These are phyloP conservation scores for Dasyornis broadbenti DNA, from an alignment of 2,113 vertebrate genomes.

Conservation along the genomic window DNA sequence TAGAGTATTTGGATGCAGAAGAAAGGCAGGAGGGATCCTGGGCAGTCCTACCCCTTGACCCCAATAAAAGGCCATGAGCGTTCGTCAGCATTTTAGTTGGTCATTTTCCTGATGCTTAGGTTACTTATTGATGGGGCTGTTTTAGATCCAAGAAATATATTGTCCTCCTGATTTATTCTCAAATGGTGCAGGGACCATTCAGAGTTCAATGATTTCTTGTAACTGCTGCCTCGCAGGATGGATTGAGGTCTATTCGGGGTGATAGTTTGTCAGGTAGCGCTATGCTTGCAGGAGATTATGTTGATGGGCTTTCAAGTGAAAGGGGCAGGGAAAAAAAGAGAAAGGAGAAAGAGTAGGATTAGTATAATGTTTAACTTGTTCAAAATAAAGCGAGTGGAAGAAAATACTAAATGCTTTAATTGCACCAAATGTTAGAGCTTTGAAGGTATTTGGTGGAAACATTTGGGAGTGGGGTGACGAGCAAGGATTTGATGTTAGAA, in stretches of 20 bases:
- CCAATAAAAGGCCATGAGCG: slow-evolving; percentile 41
- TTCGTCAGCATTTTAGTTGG: slow-evolving; percentile 53
- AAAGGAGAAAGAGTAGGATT: slow-evolving; percentile 39
- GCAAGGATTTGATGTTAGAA: background rate
- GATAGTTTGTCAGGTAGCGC: background rate
- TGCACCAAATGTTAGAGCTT: background rate
- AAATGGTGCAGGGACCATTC: slow-evolving; percentile 12
- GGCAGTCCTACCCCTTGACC: slow-evolving; percentile 52
- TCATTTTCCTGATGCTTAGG: slow-evolving; percentile 59
- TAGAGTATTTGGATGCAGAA: slow-evolving; percentile 10
- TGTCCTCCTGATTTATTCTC: slow-evolving; percentile 61
- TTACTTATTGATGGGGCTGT: slow-evolving; percentile 59
- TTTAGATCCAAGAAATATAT: slow-evolving; percentile 61
- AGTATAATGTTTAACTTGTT: slow-evolving; percentile 59
- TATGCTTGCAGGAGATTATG: slow-evolving; percentile 51
- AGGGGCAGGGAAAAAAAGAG: slow-evolving; percentile 48
- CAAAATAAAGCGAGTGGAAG: background rate
- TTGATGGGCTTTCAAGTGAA: slow-evolving; percentile 65
- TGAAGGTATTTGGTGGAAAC: background rate
- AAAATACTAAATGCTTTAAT: slow-evolving; percentile 31
- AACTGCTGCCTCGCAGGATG: slow-evolving; percentile 14
- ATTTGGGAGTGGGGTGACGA: accelerated
- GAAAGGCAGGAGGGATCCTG: slow-evolving; percentile 21
- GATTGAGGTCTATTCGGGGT: slow-evolving; percentile 14
- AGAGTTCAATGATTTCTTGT: slow-evolving; percentile 47